Percentiles rank a stretch among this genome's conserved stretches.
phyloP scores from a whole-genome alignment of 2,113 vertebrate genomes.

The Ranitomeya imitator region DNA sequence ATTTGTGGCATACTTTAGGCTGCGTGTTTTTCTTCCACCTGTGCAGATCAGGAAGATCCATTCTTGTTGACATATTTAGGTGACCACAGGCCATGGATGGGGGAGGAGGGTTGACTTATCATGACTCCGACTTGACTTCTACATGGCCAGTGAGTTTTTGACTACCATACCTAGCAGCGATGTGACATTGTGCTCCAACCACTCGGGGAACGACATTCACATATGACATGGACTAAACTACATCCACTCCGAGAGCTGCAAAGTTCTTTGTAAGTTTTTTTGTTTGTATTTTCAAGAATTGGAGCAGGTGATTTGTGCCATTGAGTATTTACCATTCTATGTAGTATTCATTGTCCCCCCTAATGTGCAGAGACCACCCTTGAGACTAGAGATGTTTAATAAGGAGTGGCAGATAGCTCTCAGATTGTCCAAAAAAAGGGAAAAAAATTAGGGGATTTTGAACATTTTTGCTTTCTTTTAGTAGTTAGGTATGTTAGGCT shows the following conservation, averaged over 20 bases:
- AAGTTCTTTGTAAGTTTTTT: constrained; percentile 1
- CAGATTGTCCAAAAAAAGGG: too few relatives aligned
- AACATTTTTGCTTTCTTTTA: not conserved
- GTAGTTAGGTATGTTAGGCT: too few relatives aligned
- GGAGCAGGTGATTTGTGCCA: not conserved
- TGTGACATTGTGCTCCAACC: not conserved
- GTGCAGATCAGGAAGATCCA: not conserved
- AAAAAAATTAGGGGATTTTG: not conserved
- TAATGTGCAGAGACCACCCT: too few relatives aligned
- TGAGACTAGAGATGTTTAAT: too few relatives aligned
- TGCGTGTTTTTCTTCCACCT: not conserved
- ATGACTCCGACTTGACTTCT: not conserved
- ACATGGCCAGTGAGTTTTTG: constrained; percentile 20
- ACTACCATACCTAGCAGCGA: not conserved
- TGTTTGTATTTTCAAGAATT: not conserved
- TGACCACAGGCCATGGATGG: not conserved
- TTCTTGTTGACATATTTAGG: not conserved
- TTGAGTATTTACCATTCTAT: not conserved
- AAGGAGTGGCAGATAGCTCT: too few relatives aligned
- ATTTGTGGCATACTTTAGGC: not conserved
- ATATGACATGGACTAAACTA: constrained; percentile 65
- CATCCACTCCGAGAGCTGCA: constrained; percentile 72
- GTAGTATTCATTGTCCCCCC: not conserved
- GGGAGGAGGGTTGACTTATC: constrained; percentile 26
- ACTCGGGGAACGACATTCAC: not conserved